phyloP scores from a whole-genome alignment of 2,888 invertebrate genomes.

The Aelia acuminata region DNA sequence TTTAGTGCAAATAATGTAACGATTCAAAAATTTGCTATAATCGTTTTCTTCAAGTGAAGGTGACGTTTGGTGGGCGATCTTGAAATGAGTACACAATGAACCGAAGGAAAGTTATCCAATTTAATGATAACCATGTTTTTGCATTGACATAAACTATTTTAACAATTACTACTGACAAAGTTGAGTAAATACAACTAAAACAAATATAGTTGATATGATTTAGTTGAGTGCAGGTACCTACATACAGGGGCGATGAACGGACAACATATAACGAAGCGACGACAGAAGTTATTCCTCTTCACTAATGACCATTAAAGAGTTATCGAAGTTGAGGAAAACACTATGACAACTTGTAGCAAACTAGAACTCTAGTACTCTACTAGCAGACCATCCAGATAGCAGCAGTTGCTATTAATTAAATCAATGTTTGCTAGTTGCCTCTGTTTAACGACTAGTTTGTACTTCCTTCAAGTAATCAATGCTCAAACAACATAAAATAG shows the following conservation, averaged over 20 bases:
- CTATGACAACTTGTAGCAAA: neutral
- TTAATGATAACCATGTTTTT: no score
- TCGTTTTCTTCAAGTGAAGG: no score
- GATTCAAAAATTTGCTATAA: no score
- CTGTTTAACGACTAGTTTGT: slow-evolving; percentile 6
- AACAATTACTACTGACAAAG: neutral
- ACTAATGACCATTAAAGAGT: slow-evolving; percentile 38
- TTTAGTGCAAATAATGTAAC: no score
- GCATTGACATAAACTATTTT: no score
- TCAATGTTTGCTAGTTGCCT: neutral
- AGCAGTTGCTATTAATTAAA: slow-evolving; percentile 7
- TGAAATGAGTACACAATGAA: no score
- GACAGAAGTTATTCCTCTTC: neutral
- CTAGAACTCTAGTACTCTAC: neutral
- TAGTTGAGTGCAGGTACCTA: neutral
- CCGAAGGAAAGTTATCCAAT: no score
- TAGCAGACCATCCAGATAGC: slow-evolving; percentile 15
- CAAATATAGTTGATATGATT: neutral
- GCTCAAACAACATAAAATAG: neutral
- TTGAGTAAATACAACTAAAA: neutral
- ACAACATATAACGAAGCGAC: neutral
- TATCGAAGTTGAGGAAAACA: slow-evolving; percentile 30
- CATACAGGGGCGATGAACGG: neutral
- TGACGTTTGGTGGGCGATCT: no score
- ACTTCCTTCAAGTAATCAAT: neutral